A percentile compares a stretch with the other conserved stretches of the same genome.
phyloP scores from a whole-genome alignment of 1,140 invertebrate species.

The Polypedilum pembai region DNA sequence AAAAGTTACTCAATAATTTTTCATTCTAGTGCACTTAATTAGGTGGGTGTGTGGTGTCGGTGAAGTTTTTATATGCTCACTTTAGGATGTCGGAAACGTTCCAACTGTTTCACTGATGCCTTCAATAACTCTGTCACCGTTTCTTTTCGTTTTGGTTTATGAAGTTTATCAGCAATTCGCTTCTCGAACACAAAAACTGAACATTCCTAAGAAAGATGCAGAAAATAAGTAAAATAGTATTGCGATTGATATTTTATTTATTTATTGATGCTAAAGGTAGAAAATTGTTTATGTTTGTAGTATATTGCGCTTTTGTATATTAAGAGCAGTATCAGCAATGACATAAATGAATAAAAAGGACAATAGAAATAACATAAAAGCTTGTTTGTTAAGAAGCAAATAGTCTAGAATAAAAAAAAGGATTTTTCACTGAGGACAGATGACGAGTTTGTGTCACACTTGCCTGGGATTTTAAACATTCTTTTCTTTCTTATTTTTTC shows the following conservation, averaged over 20 bases:
- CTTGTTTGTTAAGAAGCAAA: not conserved
- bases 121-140: constrained; percentile 84
- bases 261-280: not conserved
- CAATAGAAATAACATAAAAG: not conserved
- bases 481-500: not conserved
- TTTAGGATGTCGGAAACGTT: constrained; percentile 81
- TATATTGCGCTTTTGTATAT: not conserved
- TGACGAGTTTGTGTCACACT: constrained; percentile 22
- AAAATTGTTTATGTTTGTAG: too few species aligned
- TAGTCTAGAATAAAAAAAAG: too few species aligned
- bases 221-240: constrained; percentile 18
- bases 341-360: constrained; percentile 26
- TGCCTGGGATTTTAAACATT: not conserved
- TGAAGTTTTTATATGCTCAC: constrained; percentile 40
- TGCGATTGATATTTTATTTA: not conserved
- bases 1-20: not conserved
- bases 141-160: constrained; percentile 88
- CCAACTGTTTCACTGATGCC: constrained; percentile 70
- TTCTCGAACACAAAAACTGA: constrained; percentile 96
- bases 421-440: too few species aligned
- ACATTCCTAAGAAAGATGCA: constrained; percentile 69
- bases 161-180: constrained; percentile 83
- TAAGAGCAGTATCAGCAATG: constrained; percentile 27
- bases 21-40: constrained; percentile 9
- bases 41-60: constrained; percentile 17